A percentile compares a stretch with the other conserved stretches of the same genome.
Conservation (phyloP, 2,888 invertebrate species). For the Heteromurus nitidus region DNA sequence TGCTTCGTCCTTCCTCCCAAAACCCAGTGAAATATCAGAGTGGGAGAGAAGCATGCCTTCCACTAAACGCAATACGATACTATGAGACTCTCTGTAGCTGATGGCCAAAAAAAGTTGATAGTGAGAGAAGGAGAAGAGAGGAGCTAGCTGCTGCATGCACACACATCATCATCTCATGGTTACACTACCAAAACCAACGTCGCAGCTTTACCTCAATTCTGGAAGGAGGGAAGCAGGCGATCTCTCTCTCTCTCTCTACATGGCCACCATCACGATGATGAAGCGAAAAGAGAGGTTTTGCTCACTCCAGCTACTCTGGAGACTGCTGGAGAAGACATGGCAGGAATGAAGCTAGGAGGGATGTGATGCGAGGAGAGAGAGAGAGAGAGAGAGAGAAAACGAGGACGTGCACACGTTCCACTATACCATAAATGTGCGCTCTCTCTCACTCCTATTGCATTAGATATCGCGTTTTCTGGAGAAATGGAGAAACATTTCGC, state of each 20-base stretch:
- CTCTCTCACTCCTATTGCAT: no score
- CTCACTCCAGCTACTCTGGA: no score
- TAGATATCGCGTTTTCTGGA: no score
- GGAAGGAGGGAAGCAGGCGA: slow-evolving; percentile 30
- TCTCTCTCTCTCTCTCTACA: slow-evolving; percentile 21
- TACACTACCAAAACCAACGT: no score
- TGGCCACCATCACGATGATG: no score
- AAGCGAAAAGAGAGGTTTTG: no score
- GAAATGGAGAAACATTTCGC: no score
- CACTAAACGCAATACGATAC: no score
- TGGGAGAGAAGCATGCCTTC: background rate
- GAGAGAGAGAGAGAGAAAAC: slow-evolving; percentile 17
- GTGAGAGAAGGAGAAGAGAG: background rate
- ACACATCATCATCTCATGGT: slow-evolving; percentile 4
- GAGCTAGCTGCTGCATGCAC: background rate
- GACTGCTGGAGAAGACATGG: slow-evolving; percentile 15
- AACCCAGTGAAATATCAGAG: slow-evolving; percentile 2
- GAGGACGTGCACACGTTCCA: background rate
- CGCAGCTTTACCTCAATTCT: slow-evolving; percentile 14
- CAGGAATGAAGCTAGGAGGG: slow-evolving; percentile 12
- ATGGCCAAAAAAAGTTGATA: background rate
- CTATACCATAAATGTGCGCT: no score
- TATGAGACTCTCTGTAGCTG: no score
- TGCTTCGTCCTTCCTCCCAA: slow-evolving; percentile 11
- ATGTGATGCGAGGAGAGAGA: slow-evolving; percentile 46